Percentiles rank a stretch among this genome's conserved stretches.
Conservation (phyloP, 2,888 invertebrate genomes). For the Acronicta aceris region DNA sequence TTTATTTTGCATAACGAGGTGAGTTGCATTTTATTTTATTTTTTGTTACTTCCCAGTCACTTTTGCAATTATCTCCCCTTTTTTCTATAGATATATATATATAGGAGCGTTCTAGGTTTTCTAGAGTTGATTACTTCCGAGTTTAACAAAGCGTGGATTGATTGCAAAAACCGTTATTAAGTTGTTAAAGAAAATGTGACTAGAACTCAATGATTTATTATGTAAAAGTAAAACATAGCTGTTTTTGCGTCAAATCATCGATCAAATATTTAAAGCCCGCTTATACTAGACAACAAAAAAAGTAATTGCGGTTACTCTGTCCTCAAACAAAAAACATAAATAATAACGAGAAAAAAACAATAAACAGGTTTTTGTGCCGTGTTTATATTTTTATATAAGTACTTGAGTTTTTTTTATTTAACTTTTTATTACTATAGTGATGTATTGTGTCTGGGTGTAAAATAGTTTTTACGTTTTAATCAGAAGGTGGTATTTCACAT, state of each 20-base stretch:
- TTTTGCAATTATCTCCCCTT: background rate
- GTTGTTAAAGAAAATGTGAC: background rate
- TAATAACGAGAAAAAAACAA: constrained; percentile 14
- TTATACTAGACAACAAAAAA: constrained; percentile 29
- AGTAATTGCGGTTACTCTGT: constrained; percentile 30
- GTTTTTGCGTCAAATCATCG: constrained; percentile 13
- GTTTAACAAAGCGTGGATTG: background rate
- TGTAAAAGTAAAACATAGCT: background rate
- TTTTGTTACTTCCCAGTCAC: constrained; percentile 23
- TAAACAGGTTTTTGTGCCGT: constrained; percentile 26
- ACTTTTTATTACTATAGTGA: constrained; percentile 24
- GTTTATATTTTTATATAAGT: constrained; percentile 39
- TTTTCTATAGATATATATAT: too few relatives aligned
- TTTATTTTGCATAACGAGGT: constrained; percentile 49
- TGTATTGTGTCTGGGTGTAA: constrained; percentile 11
- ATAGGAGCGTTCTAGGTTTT: too few relatives aligned
- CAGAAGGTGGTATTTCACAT: too few relatives aligned
- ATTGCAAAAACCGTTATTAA: constrained; percentile 1
- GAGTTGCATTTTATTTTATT: constrained; percentile 53
- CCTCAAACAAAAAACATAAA: constrained; percentile 31
- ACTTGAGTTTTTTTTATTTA: constrained; percentile 7
- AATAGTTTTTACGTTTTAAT: background rate
- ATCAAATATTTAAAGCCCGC: constrained; percentile 14
- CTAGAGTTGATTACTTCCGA: background rate
- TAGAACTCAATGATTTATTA: constrained; percentile 1